phyloP scores from a whole-genome alignment of 1,140 invertebrate genomes.

The Epicauta chinensis region DNA sequence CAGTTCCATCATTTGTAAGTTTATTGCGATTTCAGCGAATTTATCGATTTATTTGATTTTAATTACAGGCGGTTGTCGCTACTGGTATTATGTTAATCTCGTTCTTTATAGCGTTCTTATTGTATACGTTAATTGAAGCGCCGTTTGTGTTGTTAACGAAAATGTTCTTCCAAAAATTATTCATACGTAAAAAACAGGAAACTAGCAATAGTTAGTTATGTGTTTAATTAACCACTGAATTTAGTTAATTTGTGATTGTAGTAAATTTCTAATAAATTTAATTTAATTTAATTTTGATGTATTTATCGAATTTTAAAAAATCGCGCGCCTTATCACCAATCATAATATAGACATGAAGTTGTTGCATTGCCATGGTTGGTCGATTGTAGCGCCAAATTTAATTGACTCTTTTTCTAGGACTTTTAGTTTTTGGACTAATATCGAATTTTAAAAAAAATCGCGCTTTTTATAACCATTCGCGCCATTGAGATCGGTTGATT shows the following conservation, averaged over 20 bases:
- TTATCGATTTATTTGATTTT: background rate
- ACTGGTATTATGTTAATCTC: constrained; percentile 15
- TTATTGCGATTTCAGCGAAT: constrained; percentile 1
- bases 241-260: too few relatives aligned
- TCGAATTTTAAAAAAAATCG: too few relatives aligned
- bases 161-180: constrained; percentile 13
- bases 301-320: too few relatives aligned
- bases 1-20: constrained; percentile 26
- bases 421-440: too few relatives aligned
- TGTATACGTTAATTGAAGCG: constrained; percentile 30
- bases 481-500: too few relatives aligned
- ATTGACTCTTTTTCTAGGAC: constrained; percentile 17
- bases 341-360: background rate
- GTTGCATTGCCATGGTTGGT: background rate
- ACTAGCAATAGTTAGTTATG: too few relatives aligned
- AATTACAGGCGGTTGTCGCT: constrained; percentile 26
- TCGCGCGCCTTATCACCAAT: background rate
- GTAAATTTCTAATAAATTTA: too few relatives aligned
- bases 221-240: too few relatives aligned
- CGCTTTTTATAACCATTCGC: too few relatives aligned
- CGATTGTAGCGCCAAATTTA: background rate
- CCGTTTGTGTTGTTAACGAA: constrained; percentile 32
- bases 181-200: background rate
- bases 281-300: too few relatives aligned
- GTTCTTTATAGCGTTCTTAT: constrained; percentile 23